Evolutionary conservation across 2,888 invertebrate species (phyloP), one percentile per base, ranked within the genome.

Genomic region (Tigriopus californicus): DNA sequence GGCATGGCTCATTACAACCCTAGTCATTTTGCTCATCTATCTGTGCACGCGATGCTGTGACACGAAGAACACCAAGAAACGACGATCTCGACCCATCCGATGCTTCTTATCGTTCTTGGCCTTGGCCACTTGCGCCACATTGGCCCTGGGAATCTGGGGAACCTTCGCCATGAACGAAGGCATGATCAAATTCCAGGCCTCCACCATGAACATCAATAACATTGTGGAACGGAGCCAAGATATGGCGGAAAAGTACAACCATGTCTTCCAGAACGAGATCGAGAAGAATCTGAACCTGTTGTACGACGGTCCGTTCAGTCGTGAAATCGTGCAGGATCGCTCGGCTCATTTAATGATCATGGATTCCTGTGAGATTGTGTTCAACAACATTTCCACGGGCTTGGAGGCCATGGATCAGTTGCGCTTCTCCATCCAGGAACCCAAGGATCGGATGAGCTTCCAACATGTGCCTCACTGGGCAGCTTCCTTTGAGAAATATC

Each of bases 11-110:
- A 88, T 92, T 67, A 76, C 94, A 62, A 90, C 92, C 33, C 77
- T 94, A 66, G 78, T 90, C 65, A 80, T 91, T 58, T 78, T 94
- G 66, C 79, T 92, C 65, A 82, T 92, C 67, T 94, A 92, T 75
- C 79, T 94, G 70, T 81, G 92, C 73, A 89, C 90, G 68, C 79
- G 92, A 75, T 94, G 94, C 75, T 92, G 92, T 78, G 91, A 91
- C 77, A 80, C 89, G 67, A 88, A 88, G 72, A 87, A 89, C 65
- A 80, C 89, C 60, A 86, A 58, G 48, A 33, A 59, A 12, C 48
- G 51, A 1, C 60, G 60, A 44, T 58, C 48, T 5, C 13, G 57
- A 12, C 57, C 49, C 13, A 48, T 41, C 15, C 49, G 58, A 48
- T 58, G 56, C 48, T 52, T 49, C 60, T 60, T 61, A 60, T 46